Conservation (phyloP, 1,140 invertebrate genomes). For the Zelostemma sp. region DNA sequence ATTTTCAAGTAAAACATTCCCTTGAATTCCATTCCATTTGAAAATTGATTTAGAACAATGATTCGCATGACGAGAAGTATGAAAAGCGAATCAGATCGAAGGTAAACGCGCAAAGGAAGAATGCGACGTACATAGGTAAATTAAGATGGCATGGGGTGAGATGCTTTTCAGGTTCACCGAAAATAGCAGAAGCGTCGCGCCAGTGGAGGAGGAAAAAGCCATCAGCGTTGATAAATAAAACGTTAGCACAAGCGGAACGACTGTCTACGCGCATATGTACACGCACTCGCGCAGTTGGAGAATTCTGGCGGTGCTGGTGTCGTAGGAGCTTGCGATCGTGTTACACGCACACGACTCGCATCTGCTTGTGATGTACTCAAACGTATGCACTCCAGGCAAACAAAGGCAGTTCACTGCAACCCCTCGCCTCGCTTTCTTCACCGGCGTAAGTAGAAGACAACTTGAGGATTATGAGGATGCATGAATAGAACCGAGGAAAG, state of each 20-base stretch:
- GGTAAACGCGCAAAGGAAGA: neutral
- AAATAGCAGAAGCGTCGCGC: conserved; percentile 51
- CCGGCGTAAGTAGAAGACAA: conserved; percentile 44
- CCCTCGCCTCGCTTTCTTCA: conserved; percentile 36
- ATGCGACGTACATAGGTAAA: conserved; percentile 28
- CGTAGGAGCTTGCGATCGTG: conserved; percentile 36
- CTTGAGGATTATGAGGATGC: conserved; percentile 46
- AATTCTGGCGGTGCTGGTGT: conserved; percentile 30
- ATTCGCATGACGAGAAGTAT: neutral
- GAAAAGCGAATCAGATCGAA: neutral
- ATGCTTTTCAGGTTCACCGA: conserved; percentile 53
- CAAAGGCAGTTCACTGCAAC: conserved; percentile 52
- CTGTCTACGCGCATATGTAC: conserved; percentile 45
- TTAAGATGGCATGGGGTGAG: conserved; percentile 30
- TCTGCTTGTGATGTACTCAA: conserved; percentile 32
- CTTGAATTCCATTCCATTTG: too few species aligned
- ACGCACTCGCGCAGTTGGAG: conserved; percentile 30
- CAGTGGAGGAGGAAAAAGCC: conserved; percentile 58
- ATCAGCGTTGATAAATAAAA: conserved; percentile 68
- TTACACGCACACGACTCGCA: conserved; percentile 35
- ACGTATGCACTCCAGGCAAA: conserved; percentile 58
- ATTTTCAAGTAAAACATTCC: too few species aligned
- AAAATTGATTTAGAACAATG: too few species aligned
- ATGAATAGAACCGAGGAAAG: conserved; percentile 6
- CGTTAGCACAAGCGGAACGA: conserved; percentile 51